Conservation (phyloP, 2,113 vertebrate genomes). For the Oceanodroma tethys region DNA sequence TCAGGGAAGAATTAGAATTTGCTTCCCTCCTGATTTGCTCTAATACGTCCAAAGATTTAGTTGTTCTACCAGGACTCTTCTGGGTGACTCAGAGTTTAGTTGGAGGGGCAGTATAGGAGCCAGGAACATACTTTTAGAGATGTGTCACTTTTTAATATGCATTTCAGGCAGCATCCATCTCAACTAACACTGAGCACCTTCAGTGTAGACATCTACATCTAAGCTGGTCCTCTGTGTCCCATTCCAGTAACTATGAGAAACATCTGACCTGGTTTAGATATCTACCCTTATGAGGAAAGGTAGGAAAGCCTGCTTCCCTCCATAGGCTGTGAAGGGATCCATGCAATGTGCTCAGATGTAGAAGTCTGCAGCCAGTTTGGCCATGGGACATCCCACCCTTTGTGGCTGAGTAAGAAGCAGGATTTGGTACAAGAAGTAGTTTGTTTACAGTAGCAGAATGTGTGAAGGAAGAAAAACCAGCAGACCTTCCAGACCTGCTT, state of each 20-base stretch:
- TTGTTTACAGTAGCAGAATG: background rate
- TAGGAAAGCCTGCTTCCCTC: background rate
- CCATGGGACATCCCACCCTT: background rate
- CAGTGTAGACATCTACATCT: background rate
- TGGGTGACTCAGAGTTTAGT: background rate
- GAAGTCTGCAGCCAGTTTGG: background rate
- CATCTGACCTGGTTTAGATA: background rate
- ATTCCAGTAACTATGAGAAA: background rate
- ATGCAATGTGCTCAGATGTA: accelerated
- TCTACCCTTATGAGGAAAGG: background rate
- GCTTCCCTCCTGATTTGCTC: background rate
- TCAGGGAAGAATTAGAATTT: background rate
- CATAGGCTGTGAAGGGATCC: background rate
- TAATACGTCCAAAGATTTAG: background rate
- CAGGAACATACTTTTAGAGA: background rate
- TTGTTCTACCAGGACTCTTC: background rate
- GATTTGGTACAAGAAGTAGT: background rate
- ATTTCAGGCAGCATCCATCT: background rate
- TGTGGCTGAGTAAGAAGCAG: background rate
- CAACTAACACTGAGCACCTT: background rate
- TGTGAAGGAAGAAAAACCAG: background rate
- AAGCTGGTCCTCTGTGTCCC: background rate
- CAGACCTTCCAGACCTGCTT: constrained; percentile 2
- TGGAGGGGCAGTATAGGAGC: background rate
- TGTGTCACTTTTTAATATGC: background rate